phyloP scores from a whole-genome alignment of 2,888 invertebrate species.

The Chymomyza amoena region DNA sequence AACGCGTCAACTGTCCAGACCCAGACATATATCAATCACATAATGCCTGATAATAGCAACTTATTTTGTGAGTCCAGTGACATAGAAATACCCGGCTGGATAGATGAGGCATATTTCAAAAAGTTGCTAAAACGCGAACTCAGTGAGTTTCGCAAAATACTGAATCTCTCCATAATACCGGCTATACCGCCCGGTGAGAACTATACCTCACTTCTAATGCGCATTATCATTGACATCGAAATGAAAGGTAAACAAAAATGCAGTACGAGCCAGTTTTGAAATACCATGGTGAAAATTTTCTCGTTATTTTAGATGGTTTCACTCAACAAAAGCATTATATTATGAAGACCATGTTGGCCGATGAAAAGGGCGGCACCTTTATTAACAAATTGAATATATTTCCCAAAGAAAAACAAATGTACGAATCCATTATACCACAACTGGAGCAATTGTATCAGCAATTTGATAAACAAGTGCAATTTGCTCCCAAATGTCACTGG shows the following conservation, averaged over 20 bases:
- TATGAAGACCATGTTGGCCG: constrained; percentile 71
- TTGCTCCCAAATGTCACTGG: constrained; percentile 73
- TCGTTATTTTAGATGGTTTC: constrained; percentile 59
- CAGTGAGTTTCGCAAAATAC: constrained; percentile 62
- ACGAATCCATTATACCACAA: constrained; percentile 68
- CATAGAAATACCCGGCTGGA: constrained; percentile 68
- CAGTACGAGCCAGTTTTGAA: too few species aligned
- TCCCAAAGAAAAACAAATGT: constrained; percentile 76
- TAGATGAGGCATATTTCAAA: constrained; percentile 69
- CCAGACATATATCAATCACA: constrained; percentile 21
- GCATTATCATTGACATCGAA: constrained; percentile 74
- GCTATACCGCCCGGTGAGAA: constrained; percentile 76
- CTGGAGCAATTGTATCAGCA: constrained; percentile 72
- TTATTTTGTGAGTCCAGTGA: constrained; percentile 51
- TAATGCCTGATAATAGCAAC: constrained; percentile 69
- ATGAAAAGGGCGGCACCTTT: constrained; percentile 64
- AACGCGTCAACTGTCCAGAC: not conserved
- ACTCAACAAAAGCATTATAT: constrained; percentile 71
- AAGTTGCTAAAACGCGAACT: constrained; percentile 66
- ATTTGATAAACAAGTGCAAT: constrained; percentile 54
- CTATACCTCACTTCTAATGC: constrained; percentile 74
- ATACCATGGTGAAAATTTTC: too few species aligned
- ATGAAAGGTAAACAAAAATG: constrained; percentile 66
- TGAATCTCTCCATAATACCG: constrained; percentile 67
- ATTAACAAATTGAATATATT: constrained; percentile 73